phyloP scores from a whole-genome alignment of 1,140 invertebrate genomes.

The Brachionus calyciflorus region DNA sequence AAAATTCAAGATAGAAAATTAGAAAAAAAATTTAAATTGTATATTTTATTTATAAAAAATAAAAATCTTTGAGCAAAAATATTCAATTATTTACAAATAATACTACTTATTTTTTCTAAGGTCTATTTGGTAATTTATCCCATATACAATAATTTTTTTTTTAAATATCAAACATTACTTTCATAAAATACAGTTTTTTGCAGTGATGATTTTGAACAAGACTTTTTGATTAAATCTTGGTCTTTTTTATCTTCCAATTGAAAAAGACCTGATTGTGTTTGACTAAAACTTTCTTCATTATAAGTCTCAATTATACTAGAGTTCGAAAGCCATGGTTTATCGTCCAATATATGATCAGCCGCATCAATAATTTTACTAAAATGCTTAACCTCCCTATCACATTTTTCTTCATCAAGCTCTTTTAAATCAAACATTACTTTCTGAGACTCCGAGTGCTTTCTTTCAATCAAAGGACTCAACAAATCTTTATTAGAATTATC shows the following conservation, averaged over 20 bases:
- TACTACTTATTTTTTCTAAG: too few relatives aligned
- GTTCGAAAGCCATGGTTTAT: neutral
- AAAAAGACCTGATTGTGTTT: neutral
- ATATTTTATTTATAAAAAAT: too few relatives aligned
- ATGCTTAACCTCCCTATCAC: neutral
- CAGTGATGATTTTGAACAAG: too few relatives aligned
- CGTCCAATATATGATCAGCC: conserved; percentile 2
- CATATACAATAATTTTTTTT: neutral
- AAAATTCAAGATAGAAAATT: too few relatives aligned
- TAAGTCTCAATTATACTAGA: neutral
- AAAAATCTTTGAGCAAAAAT: too few relatives aligned
- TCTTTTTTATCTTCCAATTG: neutral
- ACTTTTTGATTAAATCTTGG: too few relatives aligned
- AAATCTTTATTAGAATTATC: neutral
- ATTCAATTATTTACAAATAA: too few relatives aligned
- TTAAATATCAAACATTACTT: conserved; percentile 23
- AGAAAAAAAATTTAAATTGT: too few relatives aligned
- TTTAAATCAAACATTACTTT: conserved; percentile 4
- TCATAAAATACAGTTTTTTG: neutral
- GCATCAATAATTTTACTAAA: too few relatives aligned
- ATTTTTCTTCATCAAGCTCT: neutral
- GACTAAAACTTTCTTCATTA: too few relatives aligned
- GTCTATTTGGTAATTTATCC: too few relatives aligned
- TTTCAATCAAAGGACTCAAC: conserved; percentile 23
- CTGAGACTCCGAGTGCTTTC: neutral